These are phyloP conservation scores for Orchesella cincta DNA, from an alignment of 1,140 invertebrate species.

Conservation along the genomic window DNA sequence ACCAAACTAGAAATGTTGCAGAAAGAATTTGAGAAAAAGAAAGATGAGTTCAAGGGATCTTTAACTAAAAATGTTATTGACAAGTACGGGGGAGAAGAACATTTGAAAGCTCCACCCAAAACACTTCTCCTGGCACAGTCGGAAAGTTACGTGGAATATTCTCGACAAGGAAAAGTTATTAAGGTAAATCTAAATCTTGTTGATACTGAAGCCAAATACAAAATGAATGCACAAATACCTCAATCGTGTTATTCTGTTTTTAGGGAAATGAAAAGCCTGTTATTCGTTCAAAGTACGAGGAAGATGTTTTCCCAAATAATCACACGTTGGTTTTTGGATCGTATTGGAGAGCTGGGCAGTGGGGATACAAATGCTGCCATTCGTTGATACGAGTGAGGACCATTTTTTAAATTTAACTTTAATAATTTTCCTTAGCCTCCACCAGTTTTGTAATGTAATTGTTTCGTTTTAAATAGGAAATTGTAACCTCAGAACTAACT, in stretches of 20 bases:
- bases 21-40: slow-evolving; percentile 86
- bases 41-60: slow-evolving; percentile 77
- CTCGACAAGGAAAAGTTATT: slow-evolving; percentile 81
- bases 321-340: slow-evolving; percentile 95
- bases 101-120: slow-evolving; percentile 81
- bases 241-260: slow-evolving; percentile 28
- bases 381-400: slow-evolving; percentile 83
- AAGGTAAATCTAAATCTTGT: slow-evolving; percentile 58
- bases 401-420: no score
- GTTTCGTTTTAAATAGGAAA: no score
- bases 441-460: no score
- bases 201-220: not conserved
- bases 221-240: not conserved
- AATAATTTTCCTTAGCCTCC: no score
- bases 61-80: slow-evolving; percentile 76
- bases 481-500: no score
- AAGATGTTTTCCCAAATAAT: slow-evolving; percentile 90
- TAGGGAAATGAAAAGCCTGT: slow-evolving; percentile 82
- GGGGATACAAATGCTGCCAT: slow-evolving; percentile 97
- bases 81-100: slow-evolving; percentile 89
- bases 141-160: slow-evolving; percentile 95
- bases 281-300: slow-evolving; percentile 88
- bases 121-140: slow-evolving; percentile 89
- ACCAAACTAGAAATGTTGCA: slow-evolving; percentile 93
- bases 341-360: slow-evolving; percentile 85